Evolutionary conservation across 2,113 vertebrate genomes (phyloP).

Genomic region (Microtus pennsylvanicus): DNA sequence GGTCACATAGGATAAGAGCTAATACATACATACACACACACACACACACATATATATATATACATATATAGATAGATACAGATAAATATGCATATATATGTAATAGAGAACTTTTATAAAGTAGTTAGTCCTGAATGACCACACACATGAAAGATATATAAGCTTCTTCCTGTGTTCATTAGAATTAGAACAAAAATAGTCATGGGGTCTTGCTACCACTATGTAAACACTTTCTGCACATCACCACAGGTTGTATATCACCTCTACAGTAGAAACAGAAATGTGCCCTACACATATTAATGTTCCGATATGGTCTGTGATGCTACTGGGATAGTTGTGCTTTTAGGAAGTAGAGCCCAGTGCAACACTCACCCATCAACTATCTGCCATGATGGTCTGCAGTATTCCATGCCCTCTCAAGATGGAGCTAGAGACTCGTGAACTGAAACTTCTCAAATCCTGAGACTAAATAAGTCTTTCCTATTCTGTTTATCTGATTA

Average conservation of each 20-base stretch:
- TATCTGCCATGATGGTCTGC: fast-evolving
- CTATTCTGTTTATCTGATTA: neutral
- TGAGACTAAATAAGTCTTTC: neutral
- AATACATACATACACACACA: no score
- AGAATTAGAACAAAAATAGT: neutral
- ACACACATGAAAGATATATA: slow-evolving; percentile 24
- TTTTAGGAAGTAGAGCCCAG: neutral
- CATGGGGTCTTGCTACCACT: neutral
- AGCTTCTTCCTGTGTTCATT: neutral
- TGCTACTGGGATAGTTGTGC: neutral
- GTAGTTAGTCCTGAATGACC: slow-evolving; percentile 64
- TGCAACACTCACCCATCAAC: neutral
- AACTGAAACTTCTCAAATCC: neutral
- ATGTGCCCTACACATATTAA: neutral
- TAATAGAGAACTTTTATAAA: slow-evolving; percentile 60
- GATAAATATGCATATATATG: neutral
- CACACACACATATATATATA: neutral
- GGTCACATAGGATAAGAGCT: neutral
- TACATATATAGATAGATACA: neutral
- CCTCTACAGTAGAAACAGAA: neutral
- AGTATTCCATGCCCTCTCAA: no score
- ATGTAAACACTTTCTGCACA: neutral
- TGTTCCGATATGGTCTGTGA: neutral
- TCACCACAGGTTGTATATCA: neutral
- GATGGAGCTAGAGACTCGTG: no score